Percentiles rank a stretch among this genome's conserved stretches.
These are phyloP conservation scores for Aphaenogaster rudis DNA, from an alignment of 1,140 invertebrate species.

Conservation along the genomic window DNA sequence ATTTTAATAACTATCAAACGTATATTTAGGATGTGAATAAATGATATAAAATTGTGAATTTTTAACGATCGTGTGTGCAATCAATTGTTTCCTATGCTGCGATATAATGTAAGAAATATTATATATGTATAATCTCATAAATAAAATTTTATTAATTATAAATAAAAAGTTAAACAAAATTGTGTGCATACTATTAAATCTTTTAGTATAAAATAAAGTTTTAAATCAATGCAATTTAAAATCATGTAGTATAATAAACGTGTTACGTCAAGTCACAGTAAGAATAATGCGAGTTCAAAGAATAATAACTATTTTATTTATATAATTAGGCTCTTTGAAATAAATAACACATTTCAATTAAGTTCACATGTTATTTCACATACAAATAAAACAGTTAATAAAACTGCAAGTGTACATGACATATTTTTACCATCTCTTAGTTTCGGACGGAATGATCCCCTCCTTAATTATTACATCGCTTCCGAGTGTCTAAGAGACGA, in stretches of 20 bases:
- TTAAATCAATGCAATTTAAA: neutral
- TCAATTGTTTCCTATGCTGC: neutral
- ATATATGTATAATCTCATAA: neutral
- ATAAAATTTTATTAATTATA: neutral
- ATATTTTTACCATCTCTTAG: neutral
- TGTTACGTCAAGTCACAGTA: neutral
- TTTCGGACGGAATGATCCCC: neutral
- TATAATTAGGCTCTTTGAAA: neutral
- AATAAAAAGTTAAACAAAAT: neutral
- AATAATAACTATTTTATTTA: neutral
- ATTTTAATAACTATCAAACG: neutral
- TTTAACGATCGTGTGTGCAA: neutral
- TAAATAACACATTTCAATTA: neutral
- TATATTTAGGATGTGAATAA: neutral
- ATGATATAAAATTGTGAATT: slow-evolving; percentile 1
- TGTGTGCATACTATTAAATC: neutral
- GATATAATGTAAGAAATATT: neutral
- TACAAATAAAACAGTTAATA: neutral
- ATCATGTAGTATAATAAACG: neutral
- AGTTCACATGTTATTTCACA: neutral
- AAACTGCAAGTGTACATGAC: neutral
- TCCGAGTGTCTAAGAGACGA: slow-evolving; percentile 27
- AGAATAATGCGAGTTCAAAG: neutral
- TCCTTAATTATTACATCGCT: slow-evolving; percentile 43
- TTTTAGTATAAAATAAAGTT: neutral